phyloP scores from a whole-genome alignment of 2,113 vertebrate species.

The Orthonyx spaldingii region DNA sequence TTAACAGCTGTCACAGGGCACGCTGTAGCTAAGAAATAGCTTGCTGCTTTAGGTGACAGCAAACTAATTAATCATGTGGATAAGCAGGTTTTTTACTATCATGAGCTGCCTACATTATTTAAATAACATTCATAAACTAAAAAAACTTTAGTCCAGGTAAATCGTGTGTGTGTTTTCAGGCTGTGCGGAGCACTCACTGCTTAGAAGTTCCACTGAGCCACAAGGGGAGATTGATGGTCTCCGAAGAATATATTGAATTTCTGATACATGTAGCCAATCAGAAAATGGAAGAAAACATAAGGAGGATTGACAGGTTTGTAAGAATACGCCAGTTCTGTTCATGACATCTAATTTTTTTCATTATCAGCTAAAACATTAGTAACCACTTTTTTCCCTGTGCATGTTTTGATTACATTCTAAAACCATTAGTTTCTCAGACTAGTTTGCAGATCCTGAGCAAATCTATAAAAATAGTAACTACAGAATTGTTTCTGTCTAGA shows the following conservation, averaged over 20 bases:
- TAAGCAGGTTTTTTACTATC: background rate
- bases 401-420: background rate
- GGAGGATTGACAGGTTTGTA: slow-evolving; percentile 84
- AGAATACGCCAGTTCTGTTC: background rate
- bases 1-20: background rate
- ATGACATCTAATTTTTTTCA: background rate
- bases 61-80: background rate
- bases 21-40: background rate
- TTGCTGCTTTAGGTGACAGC: background rate
- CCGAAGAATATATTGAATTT: slow-evolving; percentile 83
- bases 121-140: background rate
- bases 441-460: background rate
- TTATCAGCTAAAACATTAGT: background rate
- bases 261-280: slow-evolving; percentile 82
- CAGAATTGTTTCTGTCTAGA: slow-evolving; percentile 59
- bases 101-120: background rate
- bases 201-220: slow-evolving; percentile 89
- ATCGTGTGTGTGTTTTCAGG: slow-evolving; percentile 63
- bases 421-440: background rate
- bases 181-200: slow-evolving; percentile 89
- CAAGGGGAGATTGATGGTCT: slow-evolving; percentile 81
- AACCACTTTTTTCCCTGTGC: background rate
- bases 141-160: background rate
- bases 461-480: background rate
- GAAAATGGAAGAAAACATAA: slow-evolving; percentile 91